These are phyloP conservation scores for Lasioglossum morio DNA, from an alignment of 2,888 invertebrate genomes.

Conservation along the genomic window DNA sequence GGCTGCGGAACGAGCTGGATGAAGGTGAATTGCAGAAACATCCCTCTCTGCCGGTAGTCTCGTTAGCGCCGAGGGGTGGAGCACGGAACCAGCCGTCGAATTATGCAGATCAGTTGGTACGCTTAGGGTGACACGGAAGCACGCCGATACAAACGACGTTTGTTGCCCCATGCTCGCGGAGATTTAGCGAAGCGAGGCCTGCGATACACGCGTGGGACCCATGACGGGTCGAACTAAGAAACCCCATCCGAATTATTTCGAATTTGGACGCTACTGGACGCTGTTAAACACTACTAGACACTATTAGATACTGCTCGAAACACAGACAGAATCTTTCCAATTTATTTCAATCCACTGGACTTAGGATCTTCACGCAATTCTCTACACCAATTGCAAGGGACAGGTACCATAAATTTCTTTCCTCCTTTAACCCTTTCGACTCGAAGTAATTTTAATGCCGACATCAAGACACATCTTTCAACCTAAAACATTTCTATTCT, in stretches of 20 bases:
- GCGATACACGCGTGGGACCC: not conserved
- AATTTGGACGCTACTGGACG: too few species aligned
- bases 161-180: slow-evolving; percentile 38
- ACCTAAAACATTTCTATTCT: too few species aligned
- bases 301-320: not conserved
- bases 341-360: not conserved
- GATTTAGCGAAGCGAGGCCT: slow-evolving; percentile 7
- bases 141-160: slow-evolving; percentile 54
- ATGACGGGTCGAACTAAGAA: not conserved
- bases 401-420: too few species aligned
- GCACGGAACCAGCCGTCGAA: slow-evolving; percentile 73
- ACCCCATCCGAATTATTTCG: not conserved
- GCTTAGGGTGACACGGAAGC: slow-evolving; percentile 59
- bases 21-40: slow-evolving; percentile 83
- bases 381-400: too few species aligned
- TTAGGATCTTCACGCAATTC: not conserved
- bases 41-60: slow-evolving; percentile 71
- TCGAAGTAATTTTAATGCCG: too few species aligned
- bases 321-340: not conserved
- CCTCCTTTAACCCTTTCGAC: too few species aligned
- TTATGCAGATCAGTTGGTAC: slow-evolving; percentile 79
- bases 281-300: too few species aligned
- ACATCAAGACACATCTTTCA: too few species aligned
- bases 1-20: slow-evolving; percentile 67
- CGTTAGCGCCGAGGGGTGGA: slow-evolving; percentile 72